Base-by-base conservation (phyloP, 64 coral and sea anemone species). In the Actinia equina region DNA sequence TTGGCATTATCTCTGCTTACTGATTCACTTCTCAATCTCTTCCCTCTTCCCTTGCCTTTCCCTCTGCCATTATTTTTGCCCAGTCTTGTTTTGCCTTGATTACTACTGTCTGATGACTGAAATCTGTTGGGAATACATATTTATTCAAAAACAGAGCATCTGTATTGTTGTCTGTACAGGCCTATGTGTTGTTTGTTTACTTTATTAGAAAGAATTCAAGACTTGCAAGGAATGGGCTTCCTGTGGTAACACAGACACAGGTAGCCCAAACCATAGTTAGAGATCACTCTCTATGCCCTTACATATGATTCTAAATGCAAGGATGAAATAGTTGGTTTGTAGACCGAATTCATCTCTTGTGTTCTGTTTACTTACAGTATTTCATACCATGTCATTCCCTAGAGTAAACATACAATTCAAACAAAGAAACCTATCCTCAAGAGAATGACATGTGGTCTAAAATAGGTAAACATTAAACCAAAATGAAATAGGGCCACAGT, bases 1-100 rank as follows among this genome's bases (percentile, higher is more conserved):
- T 81, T 81, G 11, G 44, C 22, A 81, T 81, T 81, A 81, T 44
- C 27, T 37, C 78, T 81, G 42, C 18, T 81, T 49, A 81, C 42
- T 37, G 83, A 85, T 44, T 85, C 62, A 61, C 55, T 85, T 53
- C 83, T 58, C 13, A 85, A 53, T 26, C 83, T 85, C 26, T 62
- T 85, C 6, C 83, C 83, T 44, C 52, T 85, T 59, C 83, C 83
- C 25, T 85, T 85, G n/a, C 52, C 59, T 15, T 85, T 63, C 43
- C 59, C 59, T 43, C 55, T 54, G n/a, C n/a, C 83, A 19, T 58
- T 61, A 63, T 30, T 85, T 60, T 60, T 85, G 18, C 83, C 52
- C 41, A 58, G n/a, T 43, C 83, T 58, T 58, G 52, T 85, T 19
- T 85, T 85, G 10, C 83, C 59, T 58, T 85, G 59, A 60, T 63